phyloP scores from a whole-genome alignment of 2,797 vertebrate species.

The Myotis findleyi region DNA sequence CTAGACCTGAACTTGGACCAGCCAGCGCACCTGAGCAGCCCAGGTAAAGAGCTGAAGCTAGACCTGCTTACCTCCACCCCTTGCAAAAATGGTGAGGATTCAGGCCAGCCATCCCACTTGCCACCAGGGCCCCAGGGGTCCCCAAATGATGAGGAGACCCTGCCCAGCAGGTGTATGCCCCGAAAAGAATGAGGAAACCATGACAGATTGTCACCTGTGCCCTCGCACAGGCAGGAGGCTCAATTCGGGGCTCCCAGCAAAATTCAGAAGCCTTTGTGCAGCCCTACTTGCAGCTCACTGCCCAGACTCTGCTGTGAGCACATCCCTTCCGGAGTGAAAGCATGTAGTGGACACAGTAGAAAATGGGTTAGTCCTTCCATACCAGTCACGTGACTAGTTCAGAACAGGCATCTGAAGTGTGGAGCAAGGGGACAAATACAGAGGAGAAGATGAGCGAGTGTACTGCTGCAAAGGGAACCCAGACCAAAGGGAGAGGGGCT shows the following conservation, averaged over 20 bases:
- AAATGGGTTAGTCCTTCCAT: rapidly evolving
- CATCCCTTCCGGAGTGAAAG: not conserved
- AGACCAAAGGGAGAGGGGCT: not conserved
- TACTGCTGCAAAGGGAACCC: too few species aligned
- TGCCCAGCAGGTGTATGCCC: not conserved
- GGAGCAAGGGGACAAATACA: not conserved
- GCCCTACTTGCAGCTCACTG: rapidly evolving
- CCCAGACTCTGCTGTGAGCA: rapidly evolving
- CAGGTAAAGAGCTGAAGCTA: not conserved
- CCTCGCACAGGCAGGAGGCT: not conserved
- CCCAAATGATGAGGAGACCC: not conserved
- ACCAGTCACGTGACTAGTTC: not conserved
- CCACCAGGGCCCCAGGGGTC: not conserved
- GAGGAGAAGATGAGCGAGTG: rapidly evolving
- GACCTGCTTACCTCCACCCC: not conserved
- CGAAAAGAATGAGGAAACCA: not conserved
- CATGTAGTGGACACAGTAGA: not conserved
- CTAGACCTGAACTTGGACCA: too few species aligned
- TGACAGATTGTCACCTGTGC: not conserved
- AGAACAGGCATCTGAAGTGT: not conserved
- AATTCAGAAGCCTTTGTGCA: not conserved
- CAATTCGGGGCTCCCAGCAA: not conserved
- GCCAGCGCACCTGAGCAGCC: not conserved
- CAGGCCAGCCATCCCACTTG: too few species aligned
- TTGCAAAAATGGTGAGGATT: not conserved